phyloP scores from a whole-genome alignment of 1,140 invertebrate species.

The Neoseiulus cucumeris region DNA sequence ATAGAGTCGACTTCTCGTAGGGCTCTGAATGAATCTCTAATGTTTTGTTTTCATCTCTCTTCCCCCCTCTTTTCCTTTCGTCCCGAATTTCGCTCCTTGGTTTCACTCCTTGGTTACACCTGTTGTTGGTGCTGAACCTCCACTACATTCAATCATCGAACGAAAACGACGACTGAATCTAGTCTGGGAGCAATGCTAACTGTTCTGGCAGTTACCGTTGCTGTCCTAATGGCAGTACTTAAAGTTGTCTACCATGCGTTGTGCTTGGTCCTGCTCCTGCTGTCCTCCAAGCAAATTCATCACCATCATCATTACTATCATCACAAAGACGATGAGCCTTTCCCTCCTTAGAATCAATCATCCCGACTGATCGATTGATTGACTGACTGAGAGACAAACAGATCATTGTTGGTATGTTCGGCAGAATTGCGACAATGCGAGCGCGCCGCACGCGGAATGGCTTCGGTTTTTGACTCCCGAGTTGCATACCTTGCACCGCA shows the following conservation, averaged over 20 bases:
- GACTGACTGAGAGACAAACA: too few species aligned
- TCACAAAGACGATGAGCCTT: not conserved
- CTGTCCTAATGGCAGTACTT: not conserved
- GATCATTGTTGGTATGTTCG: too few species aligned
- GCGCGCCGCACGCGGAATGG: too few species aligned
- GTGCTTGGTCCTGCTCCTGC: not conserved
- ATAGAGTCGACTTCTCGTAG: too few species aligned
- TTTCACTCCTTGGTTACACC: too few species aligned
- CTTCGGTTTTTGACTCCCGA: too few species aligned
- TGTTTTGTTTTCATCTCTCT: constrained; percentile 12
- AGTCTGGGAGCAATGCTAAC: not conserved
- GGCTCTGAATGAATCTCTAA: not conserved
- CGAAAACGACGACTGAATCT: not conserved
- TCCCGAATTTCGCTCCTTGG: not conserved
- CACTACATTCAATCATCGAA: too few species aligned
- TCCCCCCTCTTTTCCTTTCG: constrained; percentile 10
- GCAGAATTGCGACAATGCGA: too few species aligned
- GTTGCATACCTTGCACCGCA: too few species aligned
- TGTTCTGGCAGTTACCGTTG: not conserved
- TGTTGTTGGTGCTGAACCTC: too few species aligned
- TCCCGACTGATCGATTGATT: not conserved
- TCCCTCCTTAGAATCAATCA: not conserved
- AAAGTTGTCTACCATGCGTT: not conserved
- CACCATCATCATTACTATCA: constrained; percentile 1
- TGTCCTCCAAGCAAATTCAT: not conserved